Conservation (phyloP, 2,113 vertebrate species). For the Acrocephalus arundinaceus region DNA sequence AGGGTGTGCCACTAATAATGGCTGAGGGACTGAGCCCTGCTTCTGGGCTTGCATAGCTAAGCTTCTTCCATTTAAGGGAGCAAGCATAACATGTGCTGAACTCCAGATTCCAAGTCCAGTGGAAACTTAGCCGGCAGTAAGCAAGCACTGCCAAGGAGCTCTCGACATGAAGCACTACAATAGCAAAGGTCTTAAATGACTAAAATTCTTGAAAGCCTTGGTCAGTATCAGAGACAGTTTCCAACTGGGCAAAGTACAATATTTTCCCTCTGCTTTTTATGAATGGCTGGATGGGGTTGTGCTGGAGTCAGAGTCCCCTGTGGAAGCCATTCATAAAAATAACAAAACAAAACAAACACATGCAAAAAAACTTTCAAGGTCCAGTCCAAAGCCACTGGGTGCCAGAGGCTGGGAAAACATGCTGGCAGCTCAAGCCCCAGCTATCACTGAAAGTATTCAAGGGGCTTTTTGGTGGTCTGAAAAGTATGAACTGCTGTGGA, state of each 20-base stretch:
- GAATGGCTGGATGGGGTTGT: conserved; percentile 74
- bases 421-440: conserved; percentile 55
- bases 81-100: background rate
- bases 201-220: conserved; percentile 39
- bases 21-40: background rate
- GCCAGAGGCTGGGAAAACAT: conserved; percentile 79
- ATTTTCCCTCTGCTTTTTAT: conserved; percentile 76
- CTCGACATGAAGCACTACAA: background rate
- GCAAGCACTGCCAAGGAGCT: background rate
- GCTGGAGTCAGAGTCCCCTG: conserved; percentile 56
- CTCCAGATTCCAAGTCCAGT: background rate
- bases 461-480: conserved; percentile 79
- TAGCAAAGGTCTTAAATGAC: conserved; percentile 31
- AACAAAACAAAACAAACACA: conserved; percentile 75
- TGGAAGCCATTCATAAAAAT: conserved; percentile 83
- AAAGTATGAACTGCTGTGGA: conserved; percentile 76
- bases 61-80: conserved; percentile 16
- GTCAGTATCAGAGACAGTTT: conserved; percentile 43
- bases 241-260: conserved; percentile 56
- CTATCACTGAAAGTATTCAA: conserved; percentile 71
- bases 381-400: conserved; percentile 72
- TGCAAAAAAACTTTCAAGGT: conserved; percentile 51
- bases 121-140: background rate
- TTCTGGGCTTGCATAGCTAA: background rate
- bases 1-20: background rate